These are phyloP conservation scores for Calyptomena viridis DNA, from an alignment of 2,113 vertebrate species.

Conservation along the genomic window DNA sequence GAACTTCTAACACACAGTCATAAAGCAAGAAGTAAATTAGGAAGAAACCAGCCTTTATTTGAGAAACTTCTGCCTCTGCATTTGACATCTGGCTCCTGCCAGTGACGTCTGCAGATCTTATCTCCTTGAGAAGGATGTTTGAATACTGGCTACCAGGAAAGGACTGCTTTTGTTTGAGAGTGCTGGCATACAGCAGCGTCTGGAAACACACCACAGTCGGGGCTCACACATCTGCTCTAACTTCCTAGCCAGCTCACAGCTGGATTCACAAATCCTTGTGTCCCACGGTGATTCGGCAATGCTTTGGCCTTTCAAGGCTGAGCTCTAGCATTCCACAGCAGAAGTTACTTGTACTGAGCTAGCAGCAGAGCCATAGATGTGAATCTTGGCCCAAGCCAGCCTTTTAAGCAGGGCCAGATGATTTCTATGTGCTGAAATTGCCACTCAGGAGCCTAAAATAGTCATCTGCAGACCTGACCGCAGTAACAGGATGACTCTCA, in stretches of 20 bases:
- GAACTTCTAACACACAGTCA: neutral
- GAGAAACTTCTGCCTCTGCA: neutral
- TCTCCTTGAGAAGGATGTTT: constrained; percentile 22
- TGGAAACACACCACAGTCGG: neutral
- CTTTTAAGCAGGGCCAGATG: neutral
- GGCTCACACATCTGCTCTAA: neutral
- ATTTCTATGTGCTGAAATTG: neutral
- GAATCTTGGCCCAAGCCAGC: neutral
- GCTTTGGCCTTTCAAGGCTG: neutral
- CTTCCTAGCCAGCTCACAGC: constrained; percentile 13
- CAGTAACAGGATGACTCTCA: neutral
- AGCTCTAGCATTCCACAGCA: neutral
- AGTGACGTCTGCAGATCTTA: constrained; percentile 44
- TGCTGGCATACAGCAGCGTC: neutral
- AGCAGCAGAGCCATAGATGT: neutral
- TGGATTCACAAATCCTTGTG: neutral
- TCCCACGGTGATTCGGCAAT: neutral
- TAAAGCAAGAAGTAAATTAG: constrained; percentile 26
- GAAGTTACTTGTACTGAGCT: neutral
- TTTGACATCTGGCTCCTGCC: constrained; percentile 22
- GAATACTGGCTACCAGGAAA: constrained; percentile 26
- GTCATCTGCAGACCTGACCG: neutral
- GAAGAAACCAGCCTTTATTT: neutral
- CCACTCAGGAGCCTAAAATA: neutral
- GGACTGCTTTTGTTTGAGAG: neutral